phyloP scores from a whole-genome alignment of 2,113 vertebrate genomes.

The Atractosteus spatula region DNA sequence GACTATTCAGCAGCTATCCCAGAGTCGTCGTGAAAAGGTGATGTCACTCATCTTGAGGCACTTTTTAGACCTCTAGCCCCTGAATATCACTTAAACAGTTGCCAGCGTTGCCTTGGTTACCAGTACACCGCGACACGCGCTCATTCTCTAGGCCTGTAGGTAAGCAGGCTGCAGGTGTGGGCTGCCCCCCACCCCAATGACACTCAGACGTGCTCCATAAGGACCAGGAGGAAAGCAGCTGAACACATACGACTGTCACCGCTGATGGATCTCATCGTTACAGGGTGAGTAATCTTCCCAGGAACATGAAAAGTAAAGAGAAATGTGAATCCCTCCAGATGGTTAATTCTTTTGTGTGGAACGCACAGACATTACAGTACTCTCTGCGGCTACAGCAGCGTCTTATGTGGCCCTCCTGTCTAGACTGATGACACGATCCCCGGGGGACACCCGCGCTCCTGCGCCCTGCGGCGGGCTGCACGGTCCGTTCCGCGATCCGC shows the following conservation, averaged over 20 bases:
- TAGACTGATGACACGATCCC: constrained; percentile 22
- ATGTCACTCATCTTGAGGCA: constrained; percentile 46
- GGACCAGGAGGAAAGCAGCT: constrained; percentile 30
- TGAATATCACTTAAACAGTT: constrained; percentile 45
- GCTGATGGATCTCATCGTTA: constrained; percentile 33
- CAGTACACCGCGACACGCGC: constrained; percentile 24
- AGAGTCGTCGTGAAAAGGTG: constrained; percentile 55
- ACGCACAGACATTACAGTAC: constrained; percentile 27
- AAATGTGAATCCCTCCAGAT: constrained; percentile 28
- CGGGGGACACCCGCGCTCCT: constrained; percentile 7
- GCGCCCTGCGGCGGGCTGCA: background rate
- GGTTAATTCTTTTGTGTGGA: constrained; percentile 29
- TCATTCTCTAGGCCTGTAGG: constrained; percentile 20
- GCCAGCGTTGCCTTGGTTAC: constrained; percentile 41
- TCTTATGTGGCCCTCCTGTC: constrained; percentile 42
- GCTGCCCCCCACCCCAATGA: constrained; percentile 27
- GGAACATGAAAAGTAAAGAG: constrained; percentile 26
- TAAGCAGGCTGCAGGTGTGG: constrained; percentile 30
- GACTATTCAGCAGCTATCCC: constrained; percentile 49
- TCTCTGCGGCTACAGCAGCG: constrained; percentile 34
- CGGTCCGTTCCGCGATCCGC: no score
- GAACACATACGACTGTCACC: constrained; percentile 24
- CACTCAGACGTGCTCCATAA: constrained; percentile 32
- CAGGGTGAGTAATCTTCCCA: constrained; percentile 31
- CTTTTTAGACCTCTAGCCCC: constrained; percentile 24